phyloP scores from a whole-genome alignment of 2,113 vertebrate species.

The Oncorhynchus keta region DNA sequence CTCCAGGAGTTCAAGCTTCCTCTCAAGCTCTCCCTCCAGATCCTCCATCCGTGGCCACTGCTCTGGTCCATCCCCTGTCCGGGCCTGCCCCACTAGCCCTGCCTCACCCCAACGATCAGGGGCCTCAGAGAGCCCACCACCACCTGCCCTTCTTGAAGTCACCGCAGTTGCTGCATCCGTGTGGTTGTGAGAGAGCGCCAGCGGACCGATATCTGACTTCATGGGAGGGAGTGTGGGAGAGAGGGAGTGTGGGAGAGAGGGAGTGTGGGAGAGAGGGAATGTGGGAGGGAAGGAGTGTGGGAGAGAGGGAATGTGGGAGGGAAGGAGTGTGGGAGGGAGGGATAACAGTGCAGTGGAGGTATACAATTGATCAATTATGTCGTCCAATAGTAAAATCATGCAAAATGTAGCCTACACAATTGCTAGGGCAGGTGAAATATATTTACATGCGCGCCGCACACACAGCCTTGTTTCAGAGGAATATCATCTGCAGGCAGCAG shows the following conservation, averaged over 20 bases:
- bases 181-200: conserved; percentile 63
- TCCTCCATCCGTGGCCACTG: conserved; percentile 79
- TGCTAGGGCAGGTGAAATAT: no score
- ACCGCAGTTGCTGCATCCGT: conserved; percentile 34
- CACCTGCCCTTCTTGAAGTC: conserved; percentile 28
- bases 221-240: conserved; percentile 2
- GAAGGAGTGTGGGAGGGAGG: no score
- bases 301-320: no score
- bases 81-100: background rate
- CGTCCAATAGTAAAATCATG: no score
- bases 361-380: no score
- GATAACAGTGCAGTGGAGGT: no score
- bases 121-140: conserved; percentile 22
- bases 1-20: conserved; percentile 88
- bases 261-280: background rate
- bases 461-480: no score
- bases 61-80: conserved; percentile 21
- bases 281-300: no score
- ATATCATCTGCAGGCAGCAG: no score
- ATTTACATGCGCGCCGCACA: no score
- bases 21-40: conserved; percentile 88
- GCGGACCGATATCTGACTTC: conserved; percentile 70
- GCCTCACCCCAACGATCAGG: background rate
- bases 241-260: no score
- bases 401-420: no score